Conservation (phyloP, 1,140 invertebrate genomes). For the Hydropsyche tenuis region DNA sequence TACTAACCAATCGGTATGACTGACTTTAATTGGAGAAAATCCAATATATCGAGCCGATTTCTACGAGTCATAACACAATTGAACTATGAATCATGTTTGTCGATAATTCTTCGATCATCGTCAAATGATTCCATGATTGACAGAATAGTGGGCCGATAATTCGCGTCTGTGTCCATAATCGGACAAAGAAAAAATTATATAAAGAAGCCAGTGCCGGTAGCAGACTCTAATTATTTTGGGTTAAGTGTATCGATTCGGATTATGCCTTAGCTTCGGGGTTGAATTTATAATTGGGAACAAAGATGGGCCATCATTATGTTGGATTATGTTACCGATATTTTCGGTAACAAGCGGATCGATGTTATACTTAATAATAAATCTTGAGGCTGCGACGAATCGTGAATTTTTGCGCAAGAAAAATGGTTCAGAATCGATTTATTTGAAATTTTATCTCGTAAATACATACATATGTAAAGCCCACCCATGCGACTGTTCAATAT, state of each 20-base stretch:
- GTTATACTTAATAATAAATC: too few species aligned
- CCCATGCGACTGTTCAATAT: neutral
- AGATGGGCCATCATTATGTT: neutral
- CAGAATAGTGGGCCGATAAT: neutral
- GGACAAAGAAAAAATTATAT: too few species aligned
- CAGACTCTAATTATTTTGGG: neutral
- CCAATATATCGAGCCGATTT: neutral
- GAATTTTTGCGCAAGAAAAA: too few species aligned
- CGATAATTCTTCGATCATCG: neutral
- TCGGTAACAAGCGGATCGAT: too few species aligned
- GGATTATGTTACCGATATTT: neutral
- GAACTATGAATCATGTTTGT: neutral
- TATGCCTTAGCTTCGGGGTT: neutral
- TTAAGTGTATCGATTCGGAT: neutral
- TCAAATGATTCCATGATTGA: neutral
- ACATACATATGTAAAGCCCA: neutral
- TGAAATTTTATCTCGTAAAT: neutral
- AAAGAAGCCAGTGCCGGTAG: neutral
- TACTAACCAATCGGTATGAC: too few species aligned
- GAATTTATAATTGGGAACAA: neutral
- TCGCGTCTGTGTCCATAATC: neutral
- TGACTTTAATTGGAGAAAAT: neutral
- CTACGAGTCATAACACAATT: neutral
- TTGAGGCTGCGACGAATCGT: too few species aligned
- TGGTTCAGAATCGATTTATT: too few species aligned